These are phyloP conservation scores for Heliconius eleuchia DNA, from an alignment of 1,140 invertebrate genomes.

Conservation along the genomic window DNA sequence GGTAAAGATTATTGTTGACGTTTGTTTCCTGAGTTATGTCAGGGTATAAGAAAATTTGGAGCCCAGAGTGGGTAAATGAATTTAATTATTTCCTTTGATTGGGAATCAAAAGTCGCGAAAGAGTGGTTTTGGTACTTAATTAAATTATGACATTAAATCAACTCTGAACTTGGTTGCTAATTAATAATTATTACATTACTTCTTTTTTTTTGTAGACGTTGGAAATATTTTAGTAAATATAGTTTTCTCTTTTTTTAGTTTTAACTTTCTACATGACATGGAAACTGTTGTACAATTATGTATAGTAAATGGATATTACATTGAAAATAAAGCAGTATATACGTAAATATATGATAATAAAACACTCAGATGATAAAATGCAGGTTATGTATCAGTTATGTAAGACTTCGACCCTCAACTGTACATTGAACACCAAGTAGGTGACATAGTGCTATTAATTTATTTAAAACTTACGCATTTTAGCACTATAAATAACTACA, in stretches of 20 bases:
- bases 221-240: neutral
- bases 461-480: conserved; percentile 6
- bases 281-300: neutral
- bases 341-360: conserved; percentile 33
- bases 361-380: conserved; percentile 39
- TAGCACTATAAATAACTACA: neutral
- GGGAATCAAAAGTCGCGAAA: too few species aligned
- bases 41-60: too few species aligned
- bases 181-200: neutral
- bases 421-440: neutral
- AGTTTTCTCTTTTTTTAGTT: neutral
- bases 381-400: conserved; percentile 73
- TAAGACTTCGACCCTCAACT: conserved; percentile 55
- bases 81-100: too few species aligned
- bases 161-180: too few species aligned
- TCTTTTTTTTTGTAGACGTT: neutral
- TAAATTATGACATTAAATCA: too few species aligned
- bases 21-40: too few species aligned
- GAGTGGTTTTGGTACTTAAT: too few species aligned
- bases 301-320: neutral
- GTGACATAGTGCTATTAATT: neutral
- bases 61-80: too few species aligned
- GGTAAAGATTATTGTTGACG: neutral
- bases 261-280: neutral
- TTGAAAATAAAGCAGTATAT: neutral